Evolutionary conservation across 2,113 vertebrate genomes (phyloP), one percentile per base, ranked within the genome.

Genomic region (Chloebia gouldiae): DNA sequence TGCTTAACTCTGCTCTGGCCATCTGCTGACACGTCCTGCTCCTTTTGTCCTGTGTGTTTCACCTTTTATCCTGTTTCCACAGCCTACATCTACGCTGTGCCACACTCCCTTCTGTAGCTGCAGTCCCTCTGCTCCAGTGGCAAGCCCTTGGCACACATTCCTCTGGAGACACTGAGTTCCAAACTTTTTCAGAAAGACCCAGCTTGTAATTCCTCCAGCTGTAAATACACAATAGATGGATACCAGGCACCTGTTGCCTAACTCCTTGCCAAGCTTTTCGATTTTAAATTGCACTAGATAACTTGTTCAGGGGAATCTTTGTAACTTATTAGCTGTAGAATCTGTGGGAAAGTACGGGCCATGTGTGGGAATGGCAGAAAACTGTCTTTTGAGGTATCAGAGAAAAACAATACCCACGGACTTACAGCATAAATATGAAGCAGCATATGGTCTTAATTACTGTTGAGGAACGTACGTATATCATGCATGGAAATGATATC

Each of bases 221-320:
- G 45, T 78, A 93, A 60, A 81, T 61, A 60, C 42, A 72, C 6
- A 8, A 63, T 60, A 59, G 86, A 95, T 68, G 75, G 77, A 94
- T 92, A 81, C 94, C 95, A 97, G 90, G 80, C 96, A 94, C 95
- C 93, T 96, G 95, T 82, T 88, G 76, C 75, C 42, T 81, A 66
- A 37, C 37, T 60, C 60, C 61, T 85, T 93, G 91, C 81, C 84
- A 92, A 77, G 69, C 63, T 72, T 92, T 88, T 73, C 23, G 8
- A 47, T 77, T 96, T 93, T 66, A 81, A 88, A 95, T 89, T 90
- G 79, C 66, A 64, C 81, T 89, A 90, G 69, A 51, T 81, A 10
- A 10, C 78, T 95, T 90, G 60, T 75, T 92, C 15, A 0, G 59
- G 25, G 65, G 70, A 86, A 72, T 85, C 68, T 53, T 88, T 84